Percentiles rank a stretch among this genome's conserved stretches.
phyloP scores from a whole-genome alignment of 2,888 invertebrate genomes.

The Drosophila nr. fundita region DNA sequence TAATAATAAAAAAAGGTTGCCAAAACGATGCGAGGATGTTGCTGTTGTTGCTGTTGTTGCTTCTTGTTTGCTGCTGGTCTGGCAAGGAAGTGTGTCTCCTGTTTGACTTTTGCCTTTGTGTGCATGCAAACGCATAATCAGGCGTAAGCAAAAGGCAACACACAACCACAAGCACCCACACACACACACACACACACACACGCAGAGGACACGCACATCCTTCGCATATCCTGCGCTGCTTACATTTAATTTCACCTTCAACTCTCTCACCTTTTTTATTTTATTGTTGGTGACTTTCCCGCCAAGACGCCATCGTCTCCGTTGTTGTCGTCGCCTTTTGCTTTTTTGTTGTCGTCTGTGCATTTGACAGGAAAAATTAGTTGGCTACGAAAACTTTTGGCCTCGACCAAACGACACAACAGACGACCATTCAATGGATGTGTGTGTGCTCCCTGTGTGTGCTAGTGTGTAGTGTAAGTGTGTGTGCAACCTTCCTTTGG shows the following conservation, averaged over 20 bases:
- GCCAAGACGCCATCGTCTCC: constrained; percentile 53
- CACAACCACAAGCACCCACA: constrained; percentile 26
- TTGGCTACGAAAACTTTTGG: constrained; percentile 80
- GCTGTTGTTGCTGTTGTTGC: constrained; percentile 17
- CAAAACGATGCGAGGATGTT: constrained; percentile 36
- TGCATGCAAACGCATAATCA: constrained; percentile 81
- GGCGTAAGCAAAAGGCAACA: constrained; percentile 64
- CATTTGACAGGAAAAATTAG: constrained; percentile 81
- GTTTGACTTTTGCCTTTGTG: constrained; percentile 78
- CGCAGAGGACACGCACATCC: constrained; percentile 53
- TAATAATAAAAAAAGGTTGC: constrained; percentile 66
- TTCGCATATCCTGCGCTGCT: constrained; percentile 66
- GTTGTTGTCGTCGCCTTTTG: constrained; percentile 22
- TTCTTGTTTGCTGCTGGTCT: constrained; percentile 39
- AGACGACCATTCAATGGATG: constrained; percentile 49
- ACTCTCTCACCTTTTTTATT: constrained; percentile 29
- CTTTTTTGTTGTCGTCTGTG: constrained; percentile 70
- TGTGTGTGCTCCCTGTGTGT: constrained; percentile 13
- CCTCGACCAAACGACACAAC: constrained; percentile 66
- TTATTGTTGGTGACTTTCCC: constrained; percentile 55
- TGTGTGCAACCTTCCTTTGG: constrained; percentile 43
- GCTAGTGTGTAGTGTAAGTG: constrained; percentile 13
- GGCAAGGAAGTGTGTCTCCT: constrained; percentile 70
- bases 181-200: constrained; percentile 11
- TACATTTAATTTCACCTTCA: constrained; percentile 80